Conservation (phyloP, 2,113 vertebrate genomes). For the Microtus pennsylvanicus region DNA sequence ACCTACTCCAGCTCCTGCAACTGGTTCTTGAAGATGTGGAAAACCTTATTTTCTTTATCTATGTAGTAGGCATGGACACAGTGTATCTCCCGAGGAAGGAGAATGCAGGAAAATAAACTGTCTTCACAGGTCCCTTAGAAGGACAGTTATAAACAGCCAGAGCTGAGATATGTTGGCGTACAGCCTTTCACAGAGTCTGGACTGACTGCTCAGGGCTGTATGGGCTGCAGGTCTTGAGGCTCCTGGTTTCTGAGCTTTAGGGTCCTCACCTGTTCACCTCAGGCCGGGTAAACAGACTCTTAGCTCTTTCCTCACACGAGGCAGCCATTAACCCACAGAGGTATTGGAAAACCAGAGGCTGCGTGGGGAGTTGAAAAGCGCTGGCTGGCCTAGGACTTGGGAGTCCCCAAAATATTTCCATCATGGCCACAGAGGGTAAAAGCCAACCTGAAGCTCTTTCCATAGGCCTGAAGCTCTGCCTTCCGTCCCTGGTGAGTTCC, state of each 20-base stretch:
- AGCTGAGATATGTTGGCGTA: neutral
- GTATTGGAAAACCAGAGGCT: neutral
- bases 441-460: neutral
- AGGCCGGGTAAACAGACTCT: neutral
- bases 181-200: neutral
- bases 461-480: neutral
- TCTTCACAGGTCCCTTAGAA: neutral
- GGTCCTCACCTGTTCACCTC: neutral
- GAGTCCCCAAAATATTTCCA: too few relatives aligned
- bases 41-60: neutral
- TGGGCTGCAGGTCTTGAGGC: neutral
- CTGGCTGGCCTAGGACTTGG: neutral
- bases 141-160: neutral
- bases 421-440: too few relatives aligned
- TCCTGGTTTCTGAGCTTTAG: neutral
- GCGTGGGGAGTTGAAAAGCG: neutral
- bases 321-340: neutral
- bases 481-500: rapidly evolving
- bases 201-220: too few relatives aligned
- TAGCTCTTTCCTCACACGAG: neutral
- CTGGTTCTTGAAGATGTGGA: neutral
- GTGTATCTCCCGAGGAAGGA: neutral
- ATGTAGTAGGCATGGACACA: neutral
- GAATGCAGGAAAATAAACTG: neutral
- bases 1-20: neutral